Conservation (phyloP, 2,113 vertebrate species). For the Anolis carolinensis region DNA sequence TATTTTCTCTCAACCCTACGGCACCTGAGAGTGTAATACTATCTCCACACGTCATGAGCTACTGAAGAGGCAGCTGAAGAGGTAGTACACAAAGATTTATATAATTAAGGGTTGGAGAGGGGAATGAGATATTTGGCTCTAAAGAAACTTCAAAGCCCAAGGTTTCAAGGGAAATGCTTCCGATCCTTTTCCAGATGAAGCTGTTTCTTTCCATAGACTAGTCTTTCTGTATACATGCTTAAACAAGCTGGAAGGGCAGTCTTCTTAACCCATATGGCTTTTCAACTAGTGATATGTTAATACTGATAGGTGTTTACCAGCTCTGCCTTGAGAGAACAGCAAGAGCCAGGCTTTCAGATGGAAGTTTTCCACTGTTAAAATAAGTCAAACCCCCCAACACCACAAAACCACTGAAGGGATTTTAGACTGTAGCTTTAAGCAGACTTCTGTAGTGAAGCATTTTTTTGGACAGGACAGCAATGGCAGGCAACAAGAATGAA, state of each 20-base stretch:
- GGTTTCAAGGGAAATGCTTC: background rate
- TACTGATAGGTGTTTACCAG: background rate
- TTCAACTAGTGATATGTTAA: background rate
- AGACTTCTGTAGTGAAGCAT: background rate
- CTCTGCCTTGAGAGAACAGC: background rate
- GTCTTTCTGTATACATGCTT: background rate
- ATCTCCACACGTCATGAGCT: background rate
- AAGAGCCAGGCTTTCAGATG: background rate
- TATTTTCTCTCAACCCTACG: too few relatives aligned
- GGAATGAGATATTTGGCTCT: background rate
- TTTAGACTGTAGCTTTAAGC: background rate
- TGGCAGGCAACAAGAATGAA: background rate
- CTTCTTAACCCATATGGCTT: background rate
- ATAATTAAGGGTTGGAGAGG: background rate
- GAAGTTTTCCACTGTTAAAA: background rate
- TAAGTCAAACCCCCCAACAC: background rate
- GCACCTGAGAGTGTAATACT: background rate
- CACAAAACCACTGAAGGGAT: background rate
- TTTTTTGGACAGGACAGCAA: background rate
- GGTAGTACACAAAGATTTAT: background rate
- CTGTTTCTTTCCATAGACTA: background rate
- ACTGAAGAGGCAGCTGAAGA: background rate
- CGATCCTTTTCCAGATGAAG: background rate
- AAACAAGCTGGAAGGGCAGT: background rate
- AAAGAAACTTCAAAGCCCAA: background rate